Conservation (phyloP, 35 echinoderm and acorn worm species). For the Ophioderma brevispina region DNA sequence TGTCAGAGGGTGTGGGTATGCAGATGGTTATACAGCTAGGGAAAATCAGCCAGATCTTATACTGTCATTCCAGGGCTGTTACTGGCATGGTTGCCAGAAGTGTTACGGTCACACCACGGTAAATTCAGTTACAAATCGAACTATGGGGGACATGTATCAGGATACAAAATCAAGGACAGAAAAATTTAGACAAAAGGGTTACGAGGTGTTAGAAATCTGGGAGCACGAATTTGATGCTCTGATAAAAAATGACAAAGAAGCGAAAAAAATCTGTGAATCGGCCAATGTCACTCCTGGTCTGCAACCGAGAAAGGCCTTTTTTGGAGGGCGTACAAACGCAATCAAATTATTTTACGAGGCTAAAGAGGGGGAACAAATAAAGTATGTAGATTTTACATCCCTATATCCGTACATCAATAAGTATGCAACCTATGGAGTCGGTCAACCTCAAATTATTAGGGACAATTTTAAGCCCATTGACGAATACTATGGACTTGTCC, state of each 20-base stretch:
- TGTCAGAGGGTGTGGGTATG: background rate
- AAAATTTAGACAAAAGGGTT: background rate
- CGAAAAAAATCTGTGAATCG: background rate
- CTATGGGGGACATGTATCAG: slow-evolving; percentile 23
- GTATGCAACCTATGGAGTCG: slow-evolving; percentile 17
- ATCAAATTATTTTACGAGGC: slow-evolving; percentile 48
- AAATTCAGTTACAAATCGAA: background rate
- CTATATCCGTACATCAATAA: slow-evolving; percentile 51
- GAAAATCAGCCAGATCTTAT: background rate
- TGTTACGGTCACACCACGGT: slow-evolving; percentile 29
- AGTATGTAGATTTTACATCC: slow-evolving; percentile 46
- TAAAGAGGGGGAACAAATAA: slow-evolving; percentile 37
- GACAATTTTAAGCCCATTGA: slow-evolving; percentile 7
- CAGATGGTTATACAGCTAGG: slow-evolving; percentile 45
- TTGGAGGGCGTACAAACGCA: slow-evolving; percentile 68
- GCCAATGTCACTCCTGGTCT: background rate
- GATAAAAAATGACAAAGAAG: background rate
- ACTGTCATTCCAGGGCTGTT: slow-evolving; percentile 45
- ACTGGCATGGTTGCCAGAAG: slow-evolving; percentile 52
- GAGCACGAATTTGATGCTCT: slow-evolving; percentile 32
- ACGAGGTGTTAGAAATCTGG: slow-evolving; percentile 16
- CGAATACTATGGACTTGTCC: slow-evolving; percentile 12
- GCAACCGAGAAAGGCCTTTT: slow-evolving; percentile 53
- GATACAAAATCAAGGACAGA: background rate
- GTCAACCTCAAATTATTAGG: slow-evolving; percentile 25